Conservation (phyloP, 1,140 invertebrate species). For the Procambarus clarkii region DNA sequence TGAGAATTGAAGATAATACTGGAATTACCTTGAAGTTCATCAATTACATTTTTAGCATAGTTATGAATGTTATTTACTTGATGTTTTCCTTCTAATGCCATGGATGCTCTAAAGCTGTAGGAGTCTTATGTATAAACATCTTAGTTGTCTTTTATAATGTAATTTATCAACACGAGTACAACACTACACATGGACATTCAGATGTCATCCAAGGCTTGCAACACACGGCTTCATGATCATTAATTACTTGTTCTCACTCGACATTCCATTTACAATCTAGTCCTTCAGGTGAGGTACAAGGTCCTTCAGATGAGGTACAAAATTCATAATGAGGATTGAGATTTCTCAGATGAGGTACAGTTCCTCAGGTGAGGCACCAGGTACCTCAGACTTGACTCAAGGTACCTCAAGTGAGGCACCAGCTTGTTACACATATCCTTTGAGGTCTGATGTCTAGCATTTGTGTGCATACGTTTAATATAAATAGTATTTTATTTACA, state of each 20-base stretch:
- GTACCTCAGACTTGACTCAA: neutral
- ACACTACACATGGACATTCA: neutral
- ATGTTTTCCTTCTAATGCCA: neutral
- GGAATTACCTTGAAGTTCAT: neutral
- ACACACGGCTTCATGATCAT: neutral
- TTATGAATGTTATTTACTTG: neutral
- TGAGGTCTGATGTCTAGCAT: neutral
- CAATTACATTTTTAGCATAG: neutral
- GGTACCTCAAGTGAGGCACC: slow-evolving; percentile 1
- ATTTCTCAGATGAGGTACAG: neutral
- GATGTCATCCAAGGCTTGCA: neutral
- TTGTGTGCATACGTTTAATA: slow-evolving; percentile 30
- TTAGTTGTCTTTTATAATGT: neutral
- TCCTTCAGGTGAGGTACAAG: slow-evolving; percentile 23
- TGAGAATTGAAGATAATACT: neutral
- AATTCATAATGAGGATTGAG: neutral
- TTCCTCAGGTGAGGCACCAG: slow-evolving; percentile 11
- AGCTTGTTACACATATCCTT: slow-evolving; percentile 10
- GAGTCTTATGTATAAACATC: neutral
- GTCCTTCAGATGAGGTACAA: neutral
- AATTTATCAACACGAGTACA: neutral
- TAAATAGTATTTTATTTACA: slow-evolving; percentile 40
- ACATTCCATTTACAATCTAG: slow-evolving; percentile 43
- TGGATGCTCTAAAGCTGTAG: neutral
- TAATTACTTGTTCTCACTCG: slow-evolving; percentile 2